Conservation (phyloP, 2,797 vertebrate species). For the Cyclopterus lumpus region DNA sequence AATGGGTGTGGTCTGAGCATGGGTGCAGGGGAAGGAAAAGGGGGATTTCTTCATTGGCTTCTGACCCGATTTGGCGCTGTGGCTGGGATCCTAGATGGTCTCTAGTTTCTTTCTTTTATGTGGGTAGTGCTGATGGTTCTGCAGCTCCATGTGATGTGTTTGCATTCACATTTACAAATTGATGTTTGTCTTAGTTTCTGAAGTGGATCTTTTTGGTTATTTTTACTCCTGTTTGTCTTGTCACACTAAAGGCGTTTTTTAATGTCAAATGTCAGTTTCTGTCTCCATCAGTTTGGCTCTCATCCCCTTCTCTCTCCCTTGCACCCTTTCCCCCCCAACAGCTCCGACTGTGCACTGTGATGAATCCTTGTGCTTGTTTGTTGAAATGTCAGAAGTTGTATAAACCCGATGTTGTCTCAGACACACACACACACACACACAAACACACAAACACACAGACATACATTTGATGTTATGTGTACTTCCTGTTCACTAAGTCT, state of each 20-base stretch:
- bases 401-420: background rate
- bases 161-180: conserved; percentile 22
- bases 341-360: conserved; percentile 17
- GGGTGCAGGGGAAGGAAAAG: background rate
- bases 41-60: background rate
- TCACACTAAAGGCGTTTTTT: conserved; percentile 40
- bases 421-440: conserved; percentile 8
- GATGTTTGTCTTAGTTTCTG: conserved; percentile 9
- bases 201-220: conserved; percentile 22
- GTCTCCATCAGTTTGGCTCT: conserved; percentile 47
- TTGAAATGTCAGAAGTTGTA: conserved; percentile 50
- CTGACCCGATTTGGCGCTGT: background rate
- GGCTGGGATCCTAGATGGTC: background rate
- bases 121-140: conserved; percentile 10
- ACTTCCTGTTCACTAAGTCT: conserved; percentile 50
- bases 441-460: conserved; percentile 1
- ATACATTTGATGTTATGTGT: conserved; percentile 27
- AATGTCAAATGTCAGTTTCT: conserved; percentile 63
- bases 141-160: conserved; percentile 1
- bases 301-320: conserved; percentile 13
- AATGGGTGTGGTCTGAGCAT: background rate
- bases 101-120: background rate
- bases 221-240: conserved; percentile 18
- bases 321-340: conserved; percentile 8
- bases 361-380: conserved; percentile 41